Evolutionary conservation across 2,113 vertebrate genomes (phyloP), one percentile per base, ranked within the genome.

Genomic region (Hippocampus guttulatus): DNA sequence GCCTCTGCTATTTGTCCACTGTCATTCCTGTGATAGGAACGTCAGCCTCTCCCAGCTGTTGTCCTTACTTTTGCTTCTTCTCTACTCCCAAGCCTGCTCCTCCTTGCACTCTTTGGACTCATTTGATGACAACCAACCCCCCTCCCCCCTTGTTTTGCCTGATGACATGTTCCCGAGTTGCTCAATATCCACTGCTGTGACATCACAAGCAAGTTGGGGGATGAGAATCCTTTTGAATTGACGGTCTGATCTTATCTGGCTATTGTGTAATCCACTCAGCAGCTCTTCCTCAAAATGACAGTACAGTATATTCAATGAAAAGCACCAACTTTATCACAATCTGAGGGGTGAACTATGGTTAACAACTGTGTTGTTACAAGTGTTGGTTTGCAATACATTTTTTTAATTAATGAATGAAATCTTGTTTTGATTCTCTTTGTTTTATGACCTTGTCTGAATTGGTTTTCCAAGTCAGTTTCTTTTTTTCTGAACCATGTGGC

Each of bases 1-100:
- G 76, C 69, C 73, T 64, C 80, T 75, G 73, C 82, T 80, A 75
- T 86, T 81, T 82, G 85, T 82, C 73, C 87, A 64, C 83, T 80
- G 81, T 81, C 81, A 67, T 83, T 82, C 64, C 62, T 25, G 51
- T 74, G 75, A 76, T 78, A 64, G 62, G 5, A 65, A 74, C 43
- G 4, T 65, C 40, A 5, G 55, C 54, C 66, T 79, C 67, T 77
- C 54, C 51, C 58, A 75, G 47, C 75, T 66, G 54, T 76, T 78
- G 64, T 84, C 58, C 61, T 69, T 63, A 61, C 69, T 64, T 69
- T 67, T 23, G 45, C 72, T 60, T 73, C 49, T 67, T 49, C 49
- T 52, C 45, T 45, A 16, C 52, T 70, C 61, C 78, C 64, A 70
- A 67, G 20, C 52, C 75, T 71, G 8, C 20, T 7, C 47, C 47